These are phyloP conservation scores for Brenthis daphne DNA, from an alignment of 2,888 invertebrate species.

Conservation along the genomic window DNA sequence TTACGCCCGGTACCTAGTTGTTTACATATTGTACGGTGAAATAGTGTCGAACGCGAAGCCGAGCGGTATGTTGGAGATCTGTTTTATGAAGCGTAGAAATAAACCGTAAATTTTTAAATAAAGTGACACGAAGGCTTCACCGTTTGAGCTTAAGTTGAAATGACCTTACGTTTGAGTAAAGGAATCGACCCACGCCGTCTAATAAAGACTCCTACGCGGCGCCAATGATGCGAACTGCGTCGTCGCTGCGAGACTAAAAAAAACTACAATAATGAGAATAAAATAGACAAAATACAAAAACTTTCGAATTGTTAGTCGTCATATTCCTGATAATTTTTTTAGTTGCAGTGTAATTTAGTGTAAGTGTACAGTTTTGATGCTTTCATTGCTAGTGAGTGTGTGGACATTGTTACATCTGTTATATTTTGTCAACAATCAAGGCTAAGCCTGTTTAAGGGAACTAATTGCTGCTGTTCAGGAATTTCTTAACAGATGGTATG, in stretches of 20 bases:
- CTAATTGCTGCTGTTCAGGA: conserved; percentile 26
- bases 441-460: conserved; percentile 43
- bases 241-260: conserved; percentile 45
- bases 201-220: conserved; percentile 76
- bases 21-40: conserved; percentile 62
- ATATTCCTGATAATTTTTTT: conserved; percentile 10
- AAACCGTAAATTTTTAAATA: conserved; percentile 49
- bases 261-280: conserved; percentile 56
- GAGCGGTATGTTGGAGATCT: conserved; percentile 51
- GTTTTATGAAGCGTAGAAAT: conserved; percentile 51
- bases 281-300: conserved; percentile 53
- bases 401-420: conserved; percentile 43
- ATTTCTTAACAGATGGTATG: conserved; percentile 41
- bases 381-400: conserved; percentile 37
- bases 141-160: conserved; percentile 52
- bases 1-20: conserved; percentile 65
- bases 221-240: conserved; percentile 54
- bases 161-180: conserved; percentile 70
- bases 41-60: conserved; percentile 48
- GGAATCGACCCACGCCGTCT: conserved; percentile 72
- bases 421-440: conserved; percentile 55
- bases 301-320: conserved; percentile 38
- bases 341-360: conserved; percentile 34
- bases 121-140: conserved; percentile 52
- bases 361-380: conserved; percentile 34